Conservation (phyloP, 2,113 vertebrate species). For the Pygoscelis antarcticus region DNA sequence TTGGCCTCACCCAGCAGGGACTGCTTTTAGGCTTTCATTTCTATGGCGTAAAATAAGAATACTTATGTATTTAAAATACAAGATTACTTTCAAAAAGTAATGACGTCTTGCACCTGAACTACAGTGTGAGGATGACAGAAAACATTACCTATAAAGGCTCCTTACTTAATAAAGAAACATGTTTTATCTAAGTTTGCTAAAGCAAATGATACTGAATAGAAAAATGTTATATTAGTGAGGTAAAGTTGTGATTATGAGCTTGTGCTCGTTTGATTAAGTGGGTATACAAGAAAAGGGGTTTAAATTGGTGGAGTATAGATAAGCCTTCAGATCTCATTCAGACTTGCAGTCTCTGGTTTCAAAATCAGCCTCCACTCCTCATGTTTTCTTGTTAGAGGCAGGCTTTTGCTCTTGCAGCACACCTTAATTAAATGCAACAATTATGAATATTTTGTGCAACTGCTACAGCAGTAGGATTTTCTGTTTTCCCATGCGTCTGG, state of each 20-base stretch:
- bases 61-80: neutral
- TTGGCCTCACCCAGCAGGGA: neutral
- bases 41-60: neutral
- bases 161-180: neutral
- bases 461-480: neutral
- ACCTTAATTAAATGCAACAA: neutral
- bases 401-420: neutral
- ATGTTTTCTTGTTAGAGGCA: rapidly evolving
- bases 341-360: neutral
- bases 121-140: neutral
- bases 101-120: neutral
- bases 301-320: neutral
- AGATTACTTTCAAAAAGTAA: neutral
- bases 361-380: neutral
- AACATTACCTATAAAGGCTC: neutral
- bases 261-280: neutral
- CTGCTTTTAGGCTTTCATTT: neutral
- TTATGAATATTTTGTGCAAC: neutral
- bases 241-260: neutral
- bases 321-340: neutral
- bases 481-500: neutral
- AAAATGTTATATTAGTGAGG: neutral
- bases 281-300: neutral
- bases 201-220: neutral
- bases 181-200: neutral